phyloP scores from a whole-genome alignment of 2,888 invertebrate species.

The Hoplodrina blanda region DNA sequence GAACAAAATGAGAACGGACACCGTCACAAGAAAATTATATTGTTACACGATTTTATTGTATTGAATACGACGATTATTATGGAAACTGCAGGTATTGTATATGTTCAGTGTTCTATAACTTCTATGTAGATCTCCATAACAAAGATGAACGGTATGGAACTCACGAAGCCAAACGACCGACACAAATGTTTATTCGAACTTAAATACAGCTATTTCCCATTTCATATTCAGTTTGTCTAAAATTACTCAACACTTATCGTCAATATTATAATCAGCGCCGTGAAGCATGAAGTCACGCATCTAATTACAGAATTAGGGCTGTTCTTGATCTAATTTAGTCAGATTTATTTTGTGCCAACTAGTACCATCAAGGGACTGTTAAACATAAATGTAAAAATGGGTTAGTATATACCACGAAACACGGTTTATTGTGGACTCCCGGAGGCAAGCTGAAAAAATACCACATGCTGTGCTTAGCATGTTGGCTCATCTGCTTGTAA shows the following conservation, averaged over 20 bases:
- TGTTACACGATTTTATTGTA: slow-evolving; percentile 29
- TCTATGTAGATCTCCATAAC: background rate
- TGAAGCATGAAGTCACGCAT: slow-evolving; percentile 31
- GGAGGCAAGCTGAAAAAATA: slow-evolving; percentile 59
- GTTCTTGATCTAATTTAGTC: slow-evolving; percentile 46
- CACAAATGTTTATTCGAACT: background rate
- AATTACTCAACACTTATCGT: slow-evolving; percentile 15
- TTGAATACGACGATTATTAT: slow-evolving; percentile 14
- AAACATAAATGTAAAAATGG: slow-evolving; percentile 34
- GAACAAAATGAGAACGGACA: slow-evolving; percentile 15
- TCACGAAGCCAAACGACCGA: background rate
- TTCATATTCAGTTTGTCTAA: background rate
- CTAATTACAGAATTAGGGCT: slow-evolving; percentile 49
- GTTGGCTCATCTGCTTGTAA: slow-evolving; percentile 36
- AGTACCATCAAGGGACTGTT: slow-evolving; percentile 20
- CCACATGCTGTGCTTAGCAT: slow-evolving; percentile 64
- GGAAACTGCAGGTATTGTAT: slow-evolving; percentile 1
- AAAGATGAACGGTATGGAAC: slow-evolving; percentile 3
- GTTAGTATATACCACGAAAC: slow-evolving; percentile 20
- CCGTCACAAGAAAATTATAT: slow-evolving; percentile 18
- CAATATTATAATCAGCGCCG: slow-evolving; percentile 36
- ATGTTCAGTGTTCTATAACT: slow-evolving; percentile 5
- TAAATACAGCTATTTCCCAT: background rate
- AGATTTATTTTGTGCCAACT: slow-evolving; percentile 41
- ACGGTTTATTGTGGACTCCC: slow-evolving; percentile 37